phyloP scores from a whole-genome alignment of 1,140 invertebrate genomes.

The Colletes latitarsis region DNA sequence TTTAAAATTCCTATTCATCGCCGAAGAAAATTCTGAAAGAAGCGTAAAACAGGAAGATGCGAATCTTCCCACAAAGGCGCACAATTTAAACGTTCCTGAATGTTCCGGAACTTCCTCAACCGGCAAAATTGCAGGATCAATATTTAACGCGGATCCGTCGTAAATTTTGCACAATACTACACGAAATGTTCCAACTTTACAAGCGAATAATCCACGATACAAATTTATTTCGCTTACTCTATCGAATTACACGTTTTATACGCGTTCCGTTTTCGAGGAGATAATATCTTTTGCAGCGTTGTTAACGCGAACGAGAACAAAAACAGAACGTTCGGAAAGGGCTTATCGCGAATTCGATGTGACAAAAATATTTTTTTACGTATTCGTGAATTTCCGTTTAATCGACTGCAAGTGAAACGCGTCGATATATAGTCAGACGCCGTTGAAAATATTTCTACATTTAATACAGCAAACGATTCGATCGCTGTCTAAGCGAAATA shows the following conservation, averaged over 20 bases:
- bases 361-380: no score
- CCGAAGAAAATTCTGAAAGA: neutral
- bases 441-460: no score
- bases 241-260: no score
- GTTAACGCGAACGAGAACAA: no score
- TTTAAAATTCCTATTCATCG: conserved; percentile 17
- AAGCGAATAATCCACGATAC: neutral
- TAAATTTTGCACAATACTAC: neutral
- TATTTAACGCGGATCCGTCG: neutral
- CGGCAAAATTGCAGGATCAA: neutral
- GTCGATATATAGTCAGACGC: neutral
- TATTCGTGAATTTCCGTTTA: neutral
- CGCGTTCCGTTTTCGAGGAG: no score
- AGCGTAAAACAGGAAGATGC: neutral
- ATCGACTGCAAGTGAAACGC: neutral
- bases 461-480: no score
- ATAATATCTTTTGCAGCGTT: no score
- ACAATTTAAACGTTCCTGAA: conserved; percentile 12
- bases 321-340: no score
- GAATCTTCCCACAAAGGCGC: neutral
- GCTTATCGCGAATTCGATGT: no score
- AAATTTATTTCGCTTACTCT: no score
- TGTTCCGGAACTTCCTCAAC: neutral
- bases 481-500: no score
- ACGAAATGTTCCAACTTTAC: neutral